Percentiles rank a stretch among this genome's conserved stretches.
Evolutionary conservation across 2,113 vertebrate species (phyloP).

Genomic region (Ammodytes dubius): DNA sequence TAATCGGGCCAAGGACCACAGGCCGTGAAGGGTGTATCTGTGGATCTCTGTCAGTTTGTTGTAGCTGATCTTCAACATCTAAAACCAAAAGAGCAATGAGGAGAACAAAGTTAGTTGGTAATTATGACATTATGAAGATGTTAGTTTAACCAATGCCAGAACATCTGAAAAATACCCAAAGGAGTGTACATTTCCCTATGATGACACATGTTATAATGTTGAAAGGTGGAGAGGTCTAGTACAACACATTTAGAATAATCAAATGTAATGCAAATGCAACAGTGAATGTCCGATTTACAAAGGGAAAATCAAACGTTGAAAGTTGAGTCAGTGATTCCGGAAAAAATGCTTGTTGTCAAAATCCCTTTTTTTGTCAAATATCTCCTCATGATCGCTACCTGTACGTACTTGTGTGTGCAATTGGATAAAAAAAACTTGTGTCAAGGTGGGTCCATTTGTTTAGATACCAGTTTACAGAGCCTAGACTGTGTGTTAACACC

Average conservation of each 20-base stretch:
- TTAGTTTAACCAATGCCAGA: background rate
- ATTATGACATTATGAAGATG: background rate
- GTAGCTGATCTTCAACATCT: constrained; percentile 96
- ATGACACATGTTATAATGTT: background rate
- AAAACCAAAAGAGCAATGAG: background rate
- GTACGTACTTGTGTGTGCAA: too few species aligned
- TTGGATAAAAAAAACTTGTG: too few species aligned
- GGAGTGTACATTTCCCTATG: background rate
- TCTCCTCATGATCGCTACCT: too few species aligned
- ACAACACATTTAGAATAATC: background rate
- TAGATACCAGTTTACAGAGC: too few species aligned
- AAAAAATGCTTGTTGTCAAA: too few species aligned
- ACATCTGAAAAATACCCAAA: background rate
- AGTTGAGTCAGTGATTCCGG: too few species aligned
- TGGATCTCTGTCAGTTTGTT: constrained; percentile 89
- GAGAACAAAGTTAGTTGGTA: background rate
- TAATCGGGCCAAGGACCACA: constrained; percentile 86
- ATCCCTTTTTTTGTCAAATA: too few species aligned
- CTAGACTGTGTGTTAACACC: too few species aligned
- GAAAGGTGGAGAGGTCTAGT: background rate
- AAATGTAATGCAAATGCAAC: background rate
- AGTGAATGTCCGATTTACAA: background rate
- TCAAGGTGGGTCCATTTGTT: too few species aligned
- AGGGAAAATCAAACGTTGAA: background rate
- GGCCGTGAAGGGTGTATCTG: constrained; percentile 85